A percentile compares a stretch with the other conserved stretches of the same genome.
phyloP scores from a whole-genome alignment of 2,888 invertebrate genomes.

The Nephrotoma appendiculata region DNA sequence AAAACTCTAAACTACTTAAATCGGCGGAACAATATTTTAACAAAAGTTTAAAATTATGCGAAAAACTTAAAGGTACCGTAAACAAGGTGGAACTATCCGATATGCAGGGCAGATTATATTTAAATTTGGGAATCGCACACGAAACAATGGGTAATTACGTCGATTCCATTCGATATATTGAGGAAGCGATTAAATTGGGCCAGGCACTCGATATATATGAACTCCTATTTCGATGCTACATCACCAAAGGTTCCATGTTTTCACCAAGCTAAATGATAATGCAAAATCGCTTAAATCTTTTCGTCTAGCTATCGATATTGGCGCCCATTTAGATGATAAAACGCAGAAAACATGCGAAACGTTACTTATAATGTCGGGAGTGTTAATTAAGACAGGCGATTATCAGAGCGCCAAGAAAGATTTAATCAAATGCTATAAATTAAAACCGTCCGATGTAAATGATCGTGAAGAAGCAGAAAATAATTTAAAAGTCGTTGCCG shows the following conservation, averaged over 20 bases:
- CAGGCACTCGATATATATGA: constrained; percentile 55
- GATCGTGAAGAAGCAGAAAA: constrained; percentile 46
- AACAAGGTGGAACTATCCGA: constrained; percentile 58
- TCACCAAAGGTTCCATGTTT: constrained; percentile 48
- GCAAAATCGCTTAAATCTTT: constrained; percentile 49
- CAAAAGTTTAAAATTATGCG: constrained; percentile 62
- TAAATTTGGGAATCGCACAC: constrained; percentile 74
- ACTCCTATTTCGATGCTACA: constrained; percentile 58
- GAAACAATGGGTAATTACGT: constrained; percentile 55
- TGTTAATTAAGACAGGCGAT: constrained; percentile 55
- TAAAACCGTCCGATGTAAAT: constrained; percentile 47
- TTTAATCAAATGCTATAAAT: constrained; percentile 59
- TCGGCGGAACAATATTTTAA: constrained; percentile 63
- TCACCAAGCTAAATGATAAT: constrained; percentile 44
- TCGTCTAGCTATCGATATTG: constrained; percentile 56
- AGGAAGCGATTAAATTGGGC: constrained; percentile 53
- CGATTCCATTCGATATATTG: constrained; percentile 50
- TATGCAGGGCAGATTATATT: constrained; percentile 70
- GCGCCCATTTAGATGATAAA: constrained; percentile 39
- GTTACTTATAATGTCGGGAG: constrained; percentile 53
- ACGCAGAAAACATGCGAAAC: constrained; percentile 50
- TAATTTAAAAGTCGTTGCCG: constrained; percentile 51
- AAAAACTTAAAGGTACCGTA: constrained; percentile 50
- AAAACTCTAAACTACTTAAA: constrained; percentile 40
- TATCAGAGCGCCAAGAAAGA: constrained; percentile 59